These are phyloP conservation scores for Clamator glandarius DNA, from an alignment of 2,797 vertebrate genomes.

Conservation along the genomic window DNA sequence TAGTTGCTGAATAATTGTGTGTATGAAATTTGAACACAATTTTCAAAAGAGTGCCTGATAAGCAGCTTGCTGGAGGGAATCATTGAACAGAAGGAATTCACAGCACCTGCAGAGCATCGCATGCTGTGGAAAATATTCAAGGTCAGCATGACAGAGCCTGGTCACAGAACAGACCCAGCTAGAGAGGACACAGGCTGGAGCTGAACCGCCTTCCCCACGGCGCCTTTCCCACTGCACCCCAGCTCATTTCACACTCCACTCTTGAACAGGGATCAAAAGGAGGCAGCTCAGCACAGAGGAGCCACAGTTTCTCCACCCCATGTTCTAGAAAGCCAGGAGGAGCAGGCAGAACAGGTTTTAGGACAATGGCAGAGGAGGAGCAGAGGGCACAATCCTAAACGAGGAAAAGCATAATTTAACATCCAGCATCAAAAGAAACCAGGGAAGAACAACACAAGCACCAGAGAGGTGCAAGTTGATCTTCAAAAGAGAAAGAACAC, in stretches of 20 bases:
- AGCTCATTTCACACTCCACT: background rate
- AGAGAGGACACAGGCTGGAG: background rate
- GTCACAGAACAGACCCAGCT: conserved; percentile 34
- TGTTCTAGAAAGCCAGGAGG: background rate
- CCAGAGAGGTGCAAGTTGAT: background rate
- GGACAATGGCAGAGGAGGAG: conserved; percentile 1
- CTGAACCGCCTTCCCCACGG: background rate
- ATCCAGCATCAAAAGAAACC: background rate
- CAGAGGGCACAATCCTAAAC: background rate
- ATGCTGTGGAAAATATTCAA: conserved; percentile 49
- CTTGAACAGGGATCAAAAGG: background rate
- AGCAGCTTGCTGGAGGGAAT: conserved; percentile 68
- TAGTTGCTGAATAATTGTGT: conserved; percentile 60
- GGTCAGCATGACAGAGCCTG: conserved; percentile 1
- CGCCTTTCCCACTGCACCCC: background rate
- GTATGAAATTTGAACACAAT: conserved; percentile 51
- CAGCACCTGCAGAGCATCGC: conserved; percentile 62
- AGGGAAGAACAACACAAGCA: background rate
- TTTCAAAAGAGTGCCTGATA: conserved; percentile 68
- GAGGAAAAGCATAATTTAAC: background rate
- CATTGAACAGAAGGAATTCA: conserved; percentile 56
- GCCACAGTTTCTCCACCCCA: background rate
- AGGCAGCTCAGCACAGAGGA: background rate
- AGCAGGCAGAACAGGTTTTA: conserved; percentile 45
- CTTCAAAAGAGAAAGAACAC: background rate